Evolutionary conservation across 2,888 invertebrate genomes (phyloP).

Genomic region (Sylvicola fuscatus): DNA sequence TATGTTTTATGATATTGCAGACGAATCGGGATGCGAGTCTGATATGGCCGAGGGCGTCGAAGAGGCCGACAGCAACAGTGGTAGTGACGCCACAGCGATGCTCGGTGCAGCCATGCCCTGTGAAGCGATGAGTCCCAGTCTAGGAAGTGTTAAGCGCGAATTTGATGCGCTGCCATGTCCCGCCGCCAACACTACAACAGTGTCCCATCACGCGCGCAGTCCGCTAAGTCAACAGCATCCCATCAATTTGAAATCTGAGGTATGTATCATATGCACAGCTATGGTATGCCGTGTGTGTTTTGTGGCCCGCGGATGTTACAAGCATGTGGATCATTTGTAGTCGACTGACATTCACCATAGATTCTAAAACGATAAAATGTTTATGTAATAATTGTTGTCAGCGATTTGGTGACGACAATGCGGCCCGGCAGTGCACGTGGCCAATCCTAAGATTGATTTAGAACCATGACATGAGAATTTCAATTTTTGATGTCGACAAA

Average conservation of each 20-base stretch:
- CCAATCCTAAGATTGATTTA: no score
- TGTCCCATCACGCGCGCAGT: background rate
- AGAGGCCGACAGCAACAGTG: slow-evolving; percentile 23
- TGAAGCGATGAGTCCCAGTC: slow-evolving; percentile 23
- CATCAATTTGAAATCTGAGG: slow-evolving; percentile 14
- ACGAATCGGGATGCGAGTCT: slow-evolving; percentile 44
- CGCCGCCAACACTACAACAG: slow-evolving; percentile 1
- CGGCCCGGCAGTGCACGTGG: no score
- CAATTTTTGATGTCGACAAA: no score
- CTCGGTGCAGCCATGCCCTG: slow-evolving; percentile 25
- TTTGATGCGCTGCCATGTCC: slow-evolving; percentile 14
- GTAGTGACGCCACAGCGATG: slow-evolving; percentile 17
- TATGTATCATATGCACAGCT: no score
- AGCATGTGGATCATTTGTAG: no score
- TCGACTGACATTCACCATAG: no score
- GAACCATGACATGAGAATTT: no score
- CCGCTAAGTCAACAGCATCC: slow-evolving; percentile 10
- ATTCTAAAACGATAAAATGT: no score
- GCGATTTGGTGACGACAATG: no score
- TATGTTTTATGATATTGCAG: slow-evolving; percentile 34
- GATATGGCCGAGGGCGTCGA: slow-evolving; percentile 56
- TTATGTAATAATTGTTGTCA: no score
- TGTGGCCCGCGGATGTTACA: no score
- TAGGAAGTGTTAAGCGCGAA: slow-evolving; percentile 21
- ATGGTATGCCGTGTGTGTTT: no score